Conservation (phyloP, 2,113 vertebrate genomes). For the Narcine bancroftii region DNA sequence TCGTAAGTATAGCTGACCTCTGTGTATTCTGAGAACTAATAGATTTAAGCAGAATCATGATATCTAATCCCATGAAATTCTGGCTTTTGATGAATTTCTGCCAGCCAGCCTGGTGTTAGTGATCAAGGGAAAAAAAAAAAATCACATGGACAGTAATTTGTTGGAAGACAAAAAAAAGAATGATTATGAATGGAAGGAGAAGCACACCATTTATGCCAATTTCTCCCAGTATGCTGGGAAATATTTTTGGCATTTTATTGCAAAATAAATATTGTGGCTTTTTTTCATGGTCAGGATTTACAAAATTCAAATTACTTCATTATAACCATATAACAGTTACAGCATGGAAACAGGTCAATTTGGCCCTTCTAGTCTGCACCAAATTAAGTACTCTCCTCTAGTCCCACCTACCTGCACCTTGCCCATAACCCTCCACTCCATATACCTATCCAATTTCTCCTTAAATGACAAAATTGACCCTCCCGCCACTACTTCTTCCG, state of each 20-base stretch:
- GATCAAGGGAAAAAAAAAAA: neutral
- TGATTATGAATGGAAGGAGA: neutral
- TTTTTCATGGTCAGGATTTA: neutral
- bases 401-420: too few relatives aligned
- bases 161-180: neutral
- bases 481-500: too few relatives aligned
- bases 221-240: neutral
- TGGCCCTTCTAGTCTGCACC: too few relatives aligned
- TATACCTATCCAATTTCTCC: too few relatives aligned
- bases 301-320: neutral
- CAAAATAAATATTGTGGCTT: neutral
- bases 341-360: too few relatives aligned
- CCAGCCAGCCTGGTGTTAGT: neutral
- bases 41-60: neutral
- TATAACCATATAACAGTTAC: too few relatives aligned
- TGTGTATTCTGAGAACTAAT: neutral
- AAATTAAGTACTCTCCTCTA: too few relatives aligned
- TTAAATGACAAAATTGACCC: too few relatives aligned
- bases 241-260: neutral
- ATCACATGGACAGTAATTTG: neutral
- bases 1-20: too few relatives aligned
- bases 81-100: neutral
- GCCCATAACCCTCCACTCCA: too few relatives aligned
- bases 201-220: neutral
- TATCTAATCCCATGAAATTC: too few relatives aligned